Base-by-base conservation (phyloP, 2,113 vertebrate species). In the Nymphicus hollandicus region DNA sequence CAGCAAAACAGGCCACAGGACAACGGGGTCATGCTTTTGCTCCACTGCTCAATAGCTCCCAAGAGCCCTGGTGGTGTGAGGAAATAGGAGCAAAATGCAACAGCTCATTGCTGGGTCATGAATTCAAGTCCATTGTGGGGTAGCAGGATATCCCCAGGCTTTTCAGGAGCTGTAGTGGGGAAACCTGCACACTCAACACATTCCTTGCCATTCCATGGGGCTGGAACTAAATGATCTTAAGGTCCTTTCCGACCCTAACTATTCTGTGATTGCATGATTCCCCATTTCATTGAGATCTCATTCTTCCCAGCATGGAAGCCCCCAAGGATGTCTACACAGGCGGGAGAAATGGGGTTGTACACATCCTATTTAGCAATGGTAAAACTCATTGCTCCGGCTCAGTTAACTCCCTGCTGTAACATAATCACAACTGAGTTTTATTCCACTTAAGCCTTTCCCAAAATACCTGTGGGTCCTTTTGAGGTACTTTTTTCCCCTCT, bases 341-440 rank as follows among this genome's bases (percentile, higher is more conserved):
- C 41, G 43, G 22, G 27, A 83, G 24, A 58, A 43, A 17, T 0
- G 0, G 23, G 53, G 64, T 41, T 56, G 13, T 23, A 37, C 70
- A 25, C 70, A n/a, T 17, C 58, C 47, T 2, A 0, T 2, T 5
- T 33, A 35, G 13, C 44, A 55, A 13, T 0, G 1, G 11, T 10
- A 3, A 8, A 91, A n/a, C 46, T 63, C 52, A 3, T 14, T 13
- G 22, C 73, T 82, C 37, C 0, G 0, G 7, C 69, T 72, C 56
- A 3, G 16, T 50, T 8, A 33, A 44, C 46, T 77, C 84, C 46
- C 81, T 58, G 20, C 88, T 65, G 20, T 6, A 86, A 77, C 41
- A 6, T 3, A 25, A 94, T 1, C 25, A 0, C 79, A 80, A 71
- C 46, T 77, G 53, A 49, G n/a, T 83, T 90, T 72, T 33, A 70